Percentiles rank a stretch among this genome's conserved stretches.
These are phyloP conservation scores for Aramus guarauna DNA, from an alignment of 2,113 vertebrate genomes.

Conservation along the genomic window DNA sequence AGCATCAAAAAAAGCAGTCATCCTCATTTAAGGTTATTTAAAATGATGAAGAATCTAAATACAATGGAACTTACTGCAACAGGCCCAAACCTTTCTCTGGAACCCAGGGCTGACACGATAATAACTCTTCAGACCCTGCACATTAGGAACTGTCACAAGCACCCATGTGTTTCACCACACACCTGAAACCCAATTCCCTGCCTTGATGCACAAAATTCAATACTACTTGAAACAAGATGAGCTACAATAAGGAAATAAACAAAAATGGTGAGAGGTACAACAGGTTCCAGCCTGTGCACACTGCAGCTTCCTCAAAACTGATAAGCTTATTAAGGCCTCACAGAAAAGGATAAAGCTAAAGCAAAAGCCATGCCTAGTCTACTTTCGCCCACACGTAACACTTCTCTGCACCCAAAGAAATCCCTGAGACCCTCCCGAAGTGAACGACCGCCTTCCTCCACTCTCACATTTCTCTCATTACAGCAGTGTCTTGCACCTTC, in stretches of 20 bases:
- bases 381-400: neutral
- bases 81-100: neutral
- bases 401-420: neutral
- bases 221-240: fast-evolving
- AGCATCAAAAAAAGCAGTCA: neutral
- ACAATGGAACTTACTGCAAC: neutral
- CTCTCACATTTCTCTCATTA: fast-evolving
- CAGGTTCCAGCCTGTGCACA: neutral
- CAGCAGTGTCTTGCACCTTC: neutral
- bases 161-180: neutral
- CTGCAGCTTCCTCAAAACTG: neutral
- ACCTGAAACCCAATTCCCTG: neutral
- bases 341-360: slow-evolving; percentile 43
- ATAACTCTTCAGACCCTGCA: neutral
- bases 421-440: neutral
- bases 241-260: neutral
- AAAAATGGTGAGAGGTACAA: neutral
- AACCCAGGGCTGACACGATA: neutral
- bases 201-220: fast-evolving
- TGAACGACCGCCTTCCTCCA: neutral
- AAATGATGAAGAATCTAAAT: neutral
- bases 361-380: slow-evolving; percentile 16
- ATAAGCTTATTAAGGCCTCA: neutral
- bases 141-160: fast-evolving
- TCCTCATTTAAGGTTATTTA: neutral